These are phyloP conservation scores for Hippocampus kuda DNA, from an alignment of 2,797 vertebrate genomes.

Conservation along the genomic window DNA sequence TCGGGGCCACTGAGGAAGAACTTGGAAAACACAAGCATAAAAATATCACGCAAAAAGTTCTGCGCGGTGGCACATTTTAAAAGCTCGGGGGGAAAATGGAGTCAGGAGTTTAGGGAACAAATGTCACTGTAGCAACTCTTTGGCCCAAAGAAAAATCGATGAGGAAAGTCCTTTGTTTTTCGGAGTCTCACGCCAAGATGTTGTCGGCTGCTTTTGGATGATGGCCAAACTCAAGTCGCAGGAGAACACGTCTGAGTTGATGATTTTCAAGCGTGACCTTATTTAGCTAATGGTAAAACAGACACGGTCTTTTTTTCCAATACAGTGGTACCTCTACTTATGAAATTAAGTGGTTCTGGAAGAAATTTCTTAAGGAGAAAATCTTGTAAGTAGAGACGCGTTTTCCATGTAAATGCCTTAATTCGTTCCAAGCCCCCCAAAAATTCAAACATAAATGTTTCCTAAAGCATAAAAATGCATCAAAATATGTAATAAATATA, in stretches of 20 bases:
- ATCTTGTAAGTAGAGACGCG: no score
- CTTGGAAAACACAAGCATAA: slow-evolving; percentile 21
- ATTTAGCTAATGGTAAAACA: slow-evolving; percentile 4
- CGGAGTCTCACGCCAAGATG: background rate
- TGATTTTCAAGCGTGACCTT: slow-evolving; percentile 3
- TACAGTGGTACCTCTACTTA: background rate
- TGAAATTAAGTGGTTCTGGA: no score
- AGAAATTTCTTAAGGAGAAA: no score
- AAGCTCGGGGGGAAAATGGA: background rate
- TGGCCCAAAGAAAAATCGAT: slow-evolving; percentile 20
- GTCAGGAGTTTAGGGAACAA: slow-evolving; percentile 27
- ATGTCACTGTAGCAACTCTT: slow-evolving; percentile 27
- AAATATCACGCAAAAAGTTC: slow-evolving; percentile 30
- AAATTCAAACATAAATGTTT: no score
- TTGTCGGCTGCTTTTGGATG: background rate
- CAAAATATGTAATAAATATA: no score
- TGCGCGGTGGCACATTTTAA: slow-evolving; percentile 46
- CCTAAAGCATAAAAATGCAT: no score
- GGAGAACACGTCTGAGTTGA: background rate
- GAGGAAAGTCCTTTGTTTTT: slow-evolving; percentile 19
- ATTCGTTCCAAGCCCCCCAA: no score
- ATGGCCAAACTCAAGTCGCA: background rate
- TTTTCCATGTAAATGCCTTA: no score
- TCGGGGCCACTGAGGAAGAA: slow-evolving; percentile 20
- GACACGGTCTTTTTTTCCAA: slow-evolving; percentile 12